A percentile compares a stretch with the other conserved stretches of the same genome.
Evolutionary conservation across 1,140 invertebrate genomes (phyloP).

Genomic region (Papilio xuthus): DNA sequence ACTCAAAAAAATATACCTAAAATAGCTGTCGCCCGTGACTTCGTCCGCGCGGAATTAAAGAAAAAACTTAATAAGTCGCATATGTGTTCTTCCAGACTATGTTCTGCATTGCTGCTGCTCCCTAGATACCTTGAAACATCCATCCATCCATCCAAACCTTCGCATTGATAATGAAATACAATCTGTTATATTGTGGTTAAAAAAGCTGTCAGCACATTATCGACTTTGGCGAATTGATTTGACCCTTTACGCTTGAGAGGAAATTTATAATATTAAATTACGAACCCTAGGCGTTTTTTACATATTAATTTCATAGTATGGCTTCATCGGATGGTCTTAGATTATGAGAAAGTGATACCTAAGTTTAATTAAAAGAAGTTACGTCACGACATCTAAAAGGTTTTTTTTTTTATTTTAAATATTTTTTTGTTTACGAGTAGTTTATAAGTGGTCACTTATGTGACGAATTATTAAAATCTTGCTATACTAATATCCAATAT

Average conservation of each 20-base stretch:
- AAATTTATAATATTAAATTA: constrained; percentile 17
- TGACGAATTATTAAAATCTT: too few relatives aligned
- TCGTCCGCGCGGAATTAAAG: too few relatives aligned
- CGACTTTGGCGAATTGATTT: constrained; percentile 10
- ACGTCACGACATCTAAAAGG: not conserved
- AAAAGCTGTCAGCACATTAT: not conserved
- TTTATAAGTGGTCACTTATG: too few relatives aligned
- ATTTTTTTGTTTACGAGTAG: too few relatives aligned
- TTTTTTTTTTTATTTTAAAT: not conserved
- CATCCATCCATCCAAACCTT: too few relatives aligned
- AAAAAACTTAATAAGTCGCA: too few relatives aligned
- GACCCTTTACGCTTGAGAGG: not conserved
- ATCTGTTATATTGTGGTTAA: constrained; percentile 24
- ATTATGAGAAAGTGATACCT: not conserved
- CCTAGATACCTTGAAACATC: too few relatives aligned
- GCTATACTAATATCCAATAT: too few relatives aligned
- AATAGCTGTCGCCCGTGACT: too few relatives aligned
- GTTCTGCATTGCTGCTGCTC: too few relatives aligned
- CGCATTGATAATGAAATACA: not conserved
- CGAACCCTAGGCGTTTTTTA: not conserved
- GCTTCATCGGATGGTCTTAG: not conserved
- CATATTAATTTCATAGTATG: not conserved
- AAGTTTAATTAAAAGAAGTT: not conserved
- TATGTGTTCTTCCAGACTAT: too few relatives aligned
- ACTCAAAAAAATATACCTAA: too few relatives aligned